Conservation (phyloP, 2,113 vertebrate species). For the Nanger granti region DNA sequence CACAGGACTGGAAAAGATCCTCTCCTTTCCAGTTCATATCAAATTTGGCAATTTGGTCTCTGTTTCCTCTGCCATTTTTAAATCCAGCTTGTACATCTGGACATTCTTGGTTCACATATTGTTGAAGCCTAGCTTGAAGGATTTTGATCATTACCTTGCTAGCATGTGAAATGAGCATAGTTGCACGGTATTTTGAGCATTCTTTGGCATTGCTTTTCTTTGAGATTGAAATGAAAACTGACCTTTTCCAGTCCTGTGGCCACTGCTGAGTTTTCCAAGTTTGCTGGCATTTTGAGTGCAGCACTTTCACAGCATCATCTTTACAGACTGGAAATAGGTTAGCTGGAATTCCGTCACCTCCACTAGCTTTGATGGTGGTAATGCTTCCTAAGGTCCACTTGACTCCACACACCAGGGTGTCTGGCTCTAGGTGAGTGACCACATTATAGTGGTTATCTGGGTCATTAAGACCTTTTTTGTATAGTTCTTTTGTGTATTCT, state of each 20-base stretch:
- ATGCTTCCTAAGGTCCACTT: neutral
- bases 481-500: neutral
- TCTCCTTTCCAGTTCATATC: neutral
- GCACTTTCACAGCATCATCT: neutral
- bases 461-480: neutral
- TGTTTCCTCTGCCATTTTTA: neutral
- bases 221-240: neutral
- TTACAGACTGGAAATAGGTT: neutral
- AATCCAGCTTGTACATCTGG: neutral
- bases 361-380: neutral
- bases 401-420: neutral
- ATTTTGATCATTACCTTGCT: neutral
- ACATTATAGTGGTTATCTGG: neutral
- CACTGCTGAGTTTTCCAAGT: neutral
- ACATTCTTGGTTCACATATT: neutral
- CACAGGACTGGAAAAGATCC: neutral
- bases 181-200: accelerated
- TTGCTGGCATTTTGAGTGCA: neutral
- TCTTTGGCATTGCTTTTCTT: neutral
- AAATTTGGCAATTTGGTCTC: neutral
- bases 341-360: neutral
- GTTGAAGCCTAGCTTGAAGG: neutral
- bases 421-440: neutral
- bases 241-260: neutral
- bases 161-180: neutral